Evolutionary conservation across 2,888 invertebrate species (phyloP).

Genomic region (Mythimna loreyi): DNA sequence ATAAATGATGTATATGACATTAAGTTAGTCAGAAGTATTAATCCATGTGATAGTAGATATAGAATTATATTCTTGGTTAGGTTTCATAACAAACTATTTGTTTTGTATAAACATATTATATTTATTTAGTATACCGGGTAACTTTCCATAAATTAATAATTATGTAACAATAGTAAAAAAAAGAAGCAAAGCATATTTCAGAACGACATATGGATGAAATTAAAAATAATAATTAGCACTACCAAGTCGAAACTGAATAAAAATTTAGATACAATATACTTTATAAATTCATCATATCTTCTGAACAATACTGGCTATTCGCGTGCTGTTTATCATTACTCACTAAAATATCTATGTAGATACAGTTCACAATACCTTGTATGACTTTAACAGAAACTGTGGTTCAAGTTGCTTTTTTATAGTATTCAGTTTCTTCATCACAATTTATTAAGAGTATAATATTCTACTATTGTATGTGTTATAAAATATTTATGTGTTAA

Average conservation of each 20-base stretch:
- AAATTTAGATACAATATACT: constrained; percentile 23
- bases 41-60: constrained; percentile 89
- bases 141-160: constrained; percentile 24
- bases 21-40: constrained; percentile 85
- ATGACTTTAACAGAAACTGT: constrained; percentile 28
- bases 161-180: constrained; percentile 27
- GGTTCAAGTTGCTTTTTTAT: constrained; percentile 37
- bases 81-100: constrained; percentile 41
- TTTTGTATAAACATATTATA: constrained; percentile 29
- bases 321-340: constrained; percentile 1
- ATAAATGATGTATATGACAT: constrained; percentile 74
- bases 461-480: constrained; percentile 38
- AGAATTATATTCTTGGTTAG: constrained; percentile 66
- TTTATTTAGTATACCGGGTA: constrained; percentile 16
- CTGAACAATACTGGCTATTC: constrained; percentile 10
- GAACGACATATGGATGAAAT: constrained; percentile 40
- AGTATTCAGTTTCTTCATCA: constrained; percentile 38
- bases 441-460: constrained; percentile 23
- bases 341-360: background rate
- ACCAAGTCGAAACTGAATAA: constrained; percentile 66
- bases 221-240: constrained; percentile 73
- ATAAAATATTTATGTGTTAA: constrained; percentile 31
- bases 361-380: constrained; percentile 34
- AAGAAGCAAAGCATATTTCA: constrained; percentile 36
- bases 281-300: constrained; percentile 16